These are phyloP conservation scores for Leptothorax acervorum DNA, from an alignment of 2,888 invertebrate genomes.

Conservation along the genomic window DNA sequence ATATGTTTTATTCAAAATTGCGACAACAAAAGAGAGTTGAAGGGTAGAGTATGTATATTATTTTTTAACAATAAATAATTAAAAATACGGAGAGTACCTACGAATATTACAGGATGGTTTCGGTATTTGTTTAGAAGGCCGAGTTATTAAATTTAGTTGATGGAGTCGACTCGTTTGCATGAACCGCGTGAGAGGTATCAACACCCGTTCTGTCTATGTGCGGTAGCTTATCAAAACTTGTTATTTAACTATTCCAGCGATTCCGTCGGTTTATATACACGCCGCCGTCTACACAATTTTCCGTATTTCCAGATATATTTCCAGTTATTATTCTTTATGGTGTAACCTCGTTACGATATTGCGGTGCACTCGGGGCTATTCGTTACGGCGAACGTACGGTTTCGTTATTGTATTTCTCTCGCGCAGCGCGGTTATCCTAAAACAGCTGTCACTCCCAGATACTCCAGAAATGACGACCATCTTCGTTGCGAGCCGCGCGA, in stretches of 20 bases:
- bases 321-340: constrained; percentile 32
- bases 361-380: constrained; percentile 34
- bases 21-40: not conserved
- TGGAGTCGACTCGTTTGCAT: not conserved
- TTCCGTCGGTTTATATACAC: constrained; percentile 1
- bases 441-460: constrained; percentile 62
- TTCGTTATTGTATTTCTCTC: constrained; percentile 56
- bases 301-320: constrained; percentile 39
- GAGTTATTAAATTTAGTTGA: not conserved
- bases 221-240: constrained; percentile 20
- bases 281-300: constrained; percentile 15
- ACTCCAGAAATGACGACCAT: constrained; percentile 60
- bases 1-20: not conserved
- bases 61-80: not conserved
- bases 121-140: not conserved
- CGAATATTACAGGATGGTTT: not conserved
- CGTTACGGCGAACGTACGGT: constrained; percentile 46
- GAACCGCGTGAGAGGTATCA: not conserved
- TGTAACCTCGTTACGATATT: constrained; percentile 35
- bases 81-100: not conserved
- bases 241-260: constrained; percentile 19
- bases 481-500: constrained; percentile 30
- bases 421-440: constrained; percentile 48
- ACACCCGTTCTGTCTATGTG: not conserved
- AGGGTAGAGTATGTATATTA: not conserved